These are phyloP conservation scores for Triplophysa yarkandensis DNA, from an alignment of 2,797 vertebrate genomes.

Conservation along the genomic window DNA sequence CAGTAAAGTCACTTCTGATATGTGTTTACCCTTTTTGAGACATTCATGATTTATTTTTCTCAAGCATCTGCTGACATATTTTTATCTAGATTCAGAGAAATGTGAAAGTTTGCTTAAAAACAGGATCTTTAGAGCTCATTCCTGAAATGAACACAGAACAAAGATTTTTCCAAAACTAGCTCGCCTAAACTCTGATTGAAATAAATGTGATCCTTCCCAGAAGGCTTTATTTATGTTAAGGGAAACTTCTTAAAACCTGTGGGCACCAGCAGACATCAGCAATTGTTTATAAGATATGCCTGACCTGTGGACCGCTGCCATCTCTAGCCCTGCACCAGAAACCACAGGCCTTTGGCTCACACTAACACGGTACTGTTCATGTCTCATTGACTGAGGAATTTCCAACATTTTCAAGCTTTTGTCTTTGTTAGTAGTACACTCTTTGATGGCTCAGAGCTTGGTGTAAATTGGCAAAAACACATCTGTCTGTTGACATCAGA, in stretches of 20 bases:
- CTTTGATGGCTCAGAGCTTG: not conserved
- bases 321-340: conserved; percentile 50
- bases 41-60: not conserved
- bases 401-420: conserved; percentile 51
- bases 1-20: too few relatives aligned
- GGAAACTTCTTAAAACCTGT: conserved; percentile 57
- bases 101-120: not conserved
- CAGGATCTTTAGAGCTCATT: not conserved
- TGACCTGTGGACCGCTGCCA: conserved; percentile 62
- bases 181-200: conserved; percentile 12
- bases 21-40: not conserved
- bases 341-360: conserved; percentile 58
- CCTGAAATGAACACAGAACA: not conserved
- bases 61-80: not conserved
- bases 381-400: conserved; percentile 58
- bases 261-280: conserved; percentile 48
- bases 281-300: conserved; percentile 60
- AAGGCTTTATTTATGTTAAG: conserved; percentile 62
- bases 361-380: too few relatives aligned
- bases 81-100: not conserved
- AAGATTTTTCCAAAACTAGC: conserved; percentile 9
- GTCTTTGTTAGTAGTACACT: not conserved
- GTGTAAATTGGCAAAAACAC: not conserved
- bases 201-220: conserved; percentile 26
- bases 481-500: not conserved